Conservation (phyloP, 2,888 invertebrate species). For the Noctua janthe region DNA sequence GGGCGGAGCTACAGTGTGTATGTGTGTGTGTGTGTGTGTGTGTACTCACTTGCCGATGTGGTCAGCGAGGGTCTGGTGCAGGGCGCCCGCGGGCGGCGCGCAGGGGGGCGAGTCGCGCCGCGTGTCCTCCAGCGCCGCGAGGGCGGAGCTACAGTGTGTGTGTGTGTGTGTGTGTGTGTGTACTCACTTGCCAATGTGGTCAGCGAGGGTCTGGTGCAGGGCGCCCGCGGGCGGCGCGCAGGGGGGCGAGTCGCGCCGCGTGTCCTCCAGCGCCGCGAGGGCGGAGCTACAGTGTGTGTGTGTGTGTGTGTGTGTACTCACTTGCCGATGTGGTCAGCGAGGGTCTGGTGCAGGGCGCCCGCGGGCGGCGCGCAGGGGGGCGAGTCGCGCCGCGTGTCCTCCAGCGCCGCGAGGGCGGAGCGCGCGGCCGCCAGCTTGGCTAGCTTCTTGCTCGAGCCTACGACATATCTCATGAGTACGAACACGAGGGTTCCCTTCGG, state of each 20-base stretch:
- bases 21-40: no score
- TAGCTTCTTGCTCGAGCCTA: constrained; percentile 97
- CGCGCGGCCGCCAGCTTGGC: constrained; percentile 97
- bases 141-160: no score
- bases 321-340: constrained; percentile 93
- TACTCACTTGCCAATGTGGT: constrained; percentile 91
- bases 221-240: constrained; percentile 55
- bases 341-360: constrained; percentile 91
- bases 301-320: constrained; percentile 62
- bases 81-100: no score
- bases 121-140: no score
- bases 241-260: constrained; percentile 63
- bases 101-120: no score
- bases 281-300: constrained; percentile 89
- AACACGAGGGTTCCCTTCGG: neutral
- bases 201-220: constrained; percentile 94
- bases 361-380: constrained; percentile 51
- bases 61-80: neutral
- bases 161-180: no score
- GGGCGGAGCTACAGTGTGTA: no score
- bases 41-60: constrained; percentile 1
- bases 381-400: constrained; percentile 74
- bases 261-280: constrained; percentile 90
- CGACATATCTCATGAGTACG: neutral
- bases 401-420: constrained; percentile 93